Base-by-base conservation (phyloP, 2,113 vertebrate species). In the Pseudorhombus dupliciocellatus region DNA sequence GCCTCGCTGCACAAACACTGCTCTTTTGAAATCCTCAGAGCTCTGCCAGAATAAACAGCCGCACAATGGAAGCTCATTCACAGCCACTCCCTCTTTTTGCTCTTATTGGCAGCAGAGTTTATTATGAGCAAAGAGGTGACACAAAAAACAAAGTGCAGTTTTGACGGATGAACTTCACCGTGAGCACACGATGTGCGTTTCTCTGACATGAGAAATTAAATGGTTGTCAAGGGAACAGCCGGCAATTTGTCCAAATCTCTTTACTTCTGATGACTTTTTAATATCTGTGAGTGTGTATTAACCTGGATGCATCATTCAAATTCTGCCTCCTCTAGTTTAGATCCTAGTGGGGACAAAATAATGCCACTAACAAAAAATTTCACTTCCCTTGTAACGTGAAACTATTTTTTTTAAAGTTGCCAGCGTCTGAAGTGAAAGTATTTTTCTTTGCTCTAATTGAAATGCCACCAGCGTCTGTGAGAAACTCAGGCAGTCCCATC, bases 381-480 rank as follows among this genome's bases (percentile, higher is more conserved):
- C n/a, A n/a, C n/a, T n/a, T n/a, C n/a, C n/a, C n/a, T n/a, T n/a
- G n/a, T n/a, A n/a, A n/a, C n/a, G n/a, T n/a, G n/a, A n/a, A 10
- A 11, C 7, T 50, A n/a, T 21, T 31, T 55, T 42, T 7, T 31
- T 21, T 12, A 46, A 21, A 68, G 56, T 50, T 68, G 58, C 50
- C 48, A 68, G 46, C 26, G 24, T 70, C 52, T 77, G 20, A 65
- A 80, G 81, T 78, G 44, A 52, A 76, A 59, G 53, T 31, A 48
- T 79, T 78, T 84, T 51, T 75, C 42, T 76, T 64, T 30, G 50
- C 55, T 10, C 84, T 90, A 73, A 91, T 93, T 92, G 83, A 91
- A 81, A 93, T 93, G 89, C 92, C 48, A 65, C 24, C 51, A 53
- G 46, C 70, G 58, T 92, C 75, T 78, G 79, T 85, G 84, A 84